These are phyloP conservation scores for Plectrocnemia conspersa DNA, from an alignment of 1,140 invertebrate species.

Conservation along the genomic window DNA sequence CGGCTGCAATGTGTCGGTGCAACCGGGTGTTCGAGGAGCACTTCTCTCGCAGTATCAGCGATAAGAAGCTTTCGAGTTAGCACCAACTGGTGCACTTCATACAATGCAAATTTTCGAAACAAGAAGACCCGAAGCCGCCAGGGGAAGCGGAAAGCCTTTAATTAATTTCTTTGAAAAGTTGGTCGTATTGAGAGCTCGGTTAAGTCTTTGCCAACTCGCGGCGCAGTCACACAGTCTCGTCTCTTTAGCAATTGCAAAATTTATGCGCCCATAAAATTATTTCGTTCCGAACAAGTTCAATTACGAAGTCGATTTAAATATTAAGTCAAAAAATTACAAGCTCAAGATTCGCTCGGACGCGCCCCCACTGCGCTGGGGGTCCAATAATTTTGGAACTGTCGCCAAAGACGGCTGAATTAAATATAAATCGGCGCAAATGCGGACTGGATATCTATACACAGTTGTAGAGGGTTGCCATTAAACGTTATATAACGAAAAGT, in stretches of 20 bases:
- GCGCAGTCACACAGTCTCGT: neutral
- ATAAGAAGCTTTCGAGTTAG: conserved; percentile 10
- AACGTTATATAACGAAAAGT: no score
- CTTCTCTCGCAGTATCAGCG: conserved; percentile 2
- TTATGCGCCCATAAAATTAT: conserved; percentile 4
- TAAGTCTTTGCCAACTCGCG: conserved; percentile 1
- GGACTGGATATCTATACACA: no score
- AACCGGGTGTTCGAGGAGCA: neutral
- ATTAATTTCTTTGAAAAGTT: conserved; percentile 15
- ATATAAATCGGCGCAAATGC: no score
- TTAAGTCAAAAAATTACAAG: conserved; percentile 6
- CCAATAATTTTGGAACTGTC: no score
- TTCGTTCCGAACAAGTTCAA: conserved; percentile 9
- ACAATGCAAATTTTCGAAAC: conserved; percentile 25
- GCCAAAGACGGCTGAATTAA: no score
- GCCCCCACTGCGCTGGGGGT: neutral
- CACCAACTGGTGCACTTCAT: conserved; percentile 20
- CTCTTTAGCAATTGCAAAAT: conserved; percentile 7
- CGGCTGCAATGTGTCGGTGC: no score
- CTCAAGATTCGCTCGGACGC: neutral
- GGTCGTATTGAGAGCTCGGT: conserved; percentile 3
- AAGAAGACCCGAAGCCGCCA: conserved; percentile 7
- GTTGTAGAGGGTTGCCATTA: no score
- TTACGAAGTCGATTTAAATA: conserved; percentile 11
- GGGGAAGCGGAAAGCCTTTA: conserved; percentile 15